phyloP scores from a whole-genome alignment of 2,113 vertebrate species.

The Platichthys stellatus region DNA sequence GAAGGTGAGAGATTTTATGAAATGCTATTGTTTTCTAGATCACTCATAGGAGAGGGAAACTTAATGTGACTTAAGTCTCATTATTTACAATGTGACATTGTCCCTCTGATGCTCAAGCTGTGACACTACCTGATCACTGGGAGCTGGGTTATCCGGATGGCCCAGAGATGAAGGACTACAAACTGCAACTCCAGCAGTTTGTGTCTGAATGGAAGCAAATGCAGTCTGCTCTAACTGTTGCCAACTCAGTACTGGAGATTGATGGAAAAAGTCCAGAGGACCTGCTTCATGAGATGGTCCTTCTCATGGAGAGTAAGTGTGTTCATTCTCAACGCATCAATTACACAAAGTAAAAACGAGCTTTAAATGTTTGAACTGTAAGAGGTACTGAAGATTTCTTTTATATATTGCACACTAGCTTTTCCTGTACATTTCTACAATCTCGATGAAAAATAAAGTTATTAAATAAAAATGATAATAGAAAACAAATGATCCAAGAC shows the following conservation, averaged over 20 bases:
- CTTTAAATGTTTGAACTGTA: too few relatives aligned
- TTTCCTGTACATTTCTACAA: not conserved
- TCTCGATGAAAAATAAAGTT: not conserved
- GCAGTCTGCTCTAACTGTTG: slow-evolving; percentile 62
- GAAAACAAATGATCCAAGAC: not conserved
- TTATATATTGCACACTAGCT: not conserved
- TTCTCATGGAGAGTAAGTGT: slow-evolving; percentile 89
- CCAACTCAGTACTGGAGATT: slow-evolving; percentile 81
- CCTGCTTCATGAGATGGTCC: slow-evolving; percentile 82
- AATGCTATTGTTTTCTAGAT: not conserved
- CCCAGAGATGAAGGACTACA: slow-evolving; percentile 85
- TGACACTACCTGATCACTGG: slow-evolving; percentile 73
- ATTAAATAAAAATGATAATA: not conserved
- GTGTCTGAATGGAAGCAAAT: slow-evolving; percentile 77
- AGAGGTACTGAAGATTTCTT: not conserved
- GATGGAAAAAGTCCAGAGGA: slow-evolving; percentile 81
- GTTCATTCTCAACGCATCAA: not conserved
- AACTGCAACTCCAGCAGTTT: slow-evolving; percentile 78
- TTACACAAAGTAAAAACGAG: too few relatives aligned
- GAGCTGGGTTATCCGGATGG: slow-evolving; percentile 84
- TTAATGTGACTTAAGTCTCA: not conserved
- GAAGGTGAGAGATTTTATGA: slow-evolving; percentile 38
- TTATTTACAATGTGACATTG: not conserved
- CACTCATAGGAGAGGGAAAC: too few relatives aligned
- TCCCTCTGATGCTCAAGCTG: slow-evolving; percentile 56